Evolutionary conservation across 2,797 vertebrate genomes (phyloP).

Genomic region (Manis pentadactyla): DNA sequence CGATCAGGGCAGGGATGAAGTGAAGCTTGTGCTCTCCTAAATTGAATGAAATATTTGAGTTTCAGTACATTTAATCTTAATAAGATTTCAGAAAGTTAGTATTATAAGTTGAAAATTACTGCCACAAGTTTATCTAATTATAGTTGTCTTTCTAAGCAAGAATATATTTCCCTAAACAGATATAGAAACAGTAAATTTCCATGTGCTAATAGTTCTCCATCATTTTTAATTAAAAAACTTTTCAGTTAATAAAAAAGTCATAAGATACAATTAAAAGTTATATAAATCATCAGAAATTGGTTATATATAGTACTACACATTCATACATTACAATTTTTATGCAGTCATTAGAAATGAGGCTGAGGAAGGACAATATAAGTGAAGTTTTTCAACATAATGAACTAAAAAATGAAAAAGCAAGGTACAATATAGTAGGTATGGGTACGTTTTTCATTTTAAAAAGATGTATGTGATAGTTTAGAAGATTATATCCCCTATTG

Average conservation of each 20-base stretch:
- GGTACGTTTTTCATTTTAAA: background rate
- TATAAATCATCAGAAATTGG: background rate
- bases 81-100: constrained; percentile 51
- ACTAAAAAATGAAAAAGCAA: background rate
- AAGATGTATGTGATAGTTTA: background rate
- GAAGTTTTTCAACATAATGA: background rate
- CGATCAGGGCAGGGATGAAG: constrained; percentile 98
- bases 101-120: background rate
- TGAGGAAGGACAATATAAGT: background rate
- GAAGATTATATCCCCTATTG: background rate
- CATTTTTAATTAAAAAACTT: background rate
- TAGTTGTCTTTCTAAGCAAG: background rate
- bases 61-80: background rate
- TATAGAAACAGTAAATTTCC: background rate
- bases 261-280: constrained; percentile 1
- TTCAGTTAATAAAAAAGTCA: background rate
- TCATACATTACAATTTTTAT: background rate
- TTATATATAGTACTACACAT: background rate
- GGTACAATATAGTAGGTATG: background rate
- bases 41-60: constrained; percentile 63
- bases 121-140: background rate
- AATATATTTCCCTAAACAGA: background rate
- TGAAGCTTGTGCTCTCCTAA: constrained; percentile 98
- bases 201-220: background rate
- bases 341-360: background rate